Base-by-base conservation (phyloP, 2,888 invertebrate genomes). In the Drosophila silvestris region DNA sequence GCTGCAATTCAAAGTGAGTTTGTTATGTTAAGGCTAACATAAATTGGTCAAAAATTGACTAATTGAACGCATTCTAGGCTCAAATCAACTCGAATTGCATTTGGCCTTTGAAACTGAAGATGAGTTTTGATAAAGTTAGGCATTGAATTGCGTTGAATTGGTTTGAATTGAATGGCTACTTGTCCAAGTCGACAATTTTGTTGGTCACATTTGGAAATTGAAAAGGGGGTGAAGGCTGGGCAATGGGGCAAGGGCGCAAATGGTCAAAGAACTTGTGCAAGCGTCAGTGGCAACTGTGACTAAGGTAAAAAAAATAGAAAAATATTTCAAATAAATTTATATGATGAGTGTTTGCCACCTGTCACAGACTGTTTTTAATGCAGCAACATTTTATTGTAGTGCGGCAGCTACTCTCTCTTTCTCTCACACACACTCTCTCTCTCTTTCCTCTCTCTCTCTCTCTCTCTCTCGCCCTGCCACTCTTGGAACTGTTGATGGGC, bases 261-360 rank as follows among this genome's bases (percentile, higher is more conserved):
- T 26, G 14, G 12, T 9, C 19, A 39, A 4, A 9, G n/a, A 9
- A 39, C 39, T 19, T 74, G 75, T 65, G 64, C 57, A 63, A 67
- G 74, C 66, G 41, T 19, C 53, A 67, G 37, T 59, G 75, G 68
- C 80, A 77, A 65, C 60, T 74, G 80, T 65, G 62, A 51, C 70
- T 51, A 66, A 51, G 50, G 37, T 22, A 6, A 33, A 53, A 16
- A 67, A 7, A 30, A 12, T 12, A 33, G 33, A 12, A 64, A 71
- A 72, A 60, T 56, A 60, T 52, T 33, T 33, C 1, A 67, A 67
- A 37, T 37, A 37, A 6, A 16, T 37, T 33, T 12, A 12, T 33
- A 33, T 33, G 33, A 35, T 35, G 33, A 35, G 60, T 65, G 75
- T 52, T 58, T 65, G 69, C 60, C 57, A 61, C 60, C 66, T 74